A percentile compares a stretch with the other conserved stretches of the same genome.
Conservation (phyloP, 2,888 invertebrate species). For the Perizoma flavofasciatum region DNA sequence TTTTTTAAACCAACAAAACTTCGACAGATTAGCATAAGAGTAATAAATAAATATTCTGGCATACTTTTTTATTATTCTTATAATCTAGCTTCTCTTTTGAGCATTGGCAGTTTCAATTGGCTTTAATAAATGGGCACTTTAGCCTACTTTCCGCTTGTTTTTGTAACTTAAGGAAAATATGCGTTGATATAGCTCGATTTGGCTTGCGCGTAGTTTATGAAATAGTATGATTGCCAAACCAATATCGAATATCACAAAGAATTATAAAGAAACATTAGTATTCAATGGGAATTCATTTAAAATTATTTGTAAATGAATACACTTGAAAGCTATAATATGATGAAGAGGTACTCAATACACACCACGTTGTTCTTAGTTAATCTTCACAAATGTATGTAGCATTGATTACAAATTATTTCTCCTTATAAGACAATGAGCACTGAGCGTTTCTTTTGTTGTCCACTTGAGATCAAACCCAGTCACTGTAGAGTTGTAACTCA, state of each 20-base stretch:
- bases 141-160: slow-evolving; percentile 18
- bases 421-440: background rate
- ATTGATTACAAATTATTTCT: too few relatives aligned
- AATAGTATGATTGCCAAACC: slow-evolving; percentile 4
- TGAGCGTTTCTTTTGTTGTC: slow-evolving; percentile 19
- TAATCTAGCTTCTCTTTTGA: background rate
- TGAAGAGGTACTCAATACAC: too few relatives aligned
- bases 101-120: slow-evolving; percentile 25
- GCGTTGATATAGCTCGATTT: slow-evolving; percentile 3
- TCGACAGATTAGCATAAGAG: slow-evolving; percentile 2
- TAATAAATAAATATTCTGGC: slow-evolving; percentile 1
- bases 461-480: slow-evolving; percentile 21
- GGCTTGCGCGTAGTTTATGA: background rate
- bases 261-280: too few relatives aligned
- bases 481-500: slow-evolving; percentile 29
- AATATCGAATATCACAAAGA: slow-evolving; percentile 7
- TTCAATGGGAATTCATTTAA: too few relatives aligned
- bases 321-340: too few relatives aligned
- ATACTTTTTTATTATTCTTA: too few relatives aligned
- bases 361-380: too few relatives aligned
- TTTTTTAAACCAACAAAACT: background rate
- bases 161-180: slow-evolving; percentile 18
- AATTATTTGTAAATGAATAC: too few relatives aligned
- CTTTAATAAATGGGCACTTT: slow-evolving; percentile 22
- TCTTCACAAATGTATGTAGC: too few relatives aligned